A percentile compares a stretch with the other conserved stretches of the same genome.
Conservation (phyloP, 2,113 vertebrate genomes). For the Artemisiospiza belli region DNA sequence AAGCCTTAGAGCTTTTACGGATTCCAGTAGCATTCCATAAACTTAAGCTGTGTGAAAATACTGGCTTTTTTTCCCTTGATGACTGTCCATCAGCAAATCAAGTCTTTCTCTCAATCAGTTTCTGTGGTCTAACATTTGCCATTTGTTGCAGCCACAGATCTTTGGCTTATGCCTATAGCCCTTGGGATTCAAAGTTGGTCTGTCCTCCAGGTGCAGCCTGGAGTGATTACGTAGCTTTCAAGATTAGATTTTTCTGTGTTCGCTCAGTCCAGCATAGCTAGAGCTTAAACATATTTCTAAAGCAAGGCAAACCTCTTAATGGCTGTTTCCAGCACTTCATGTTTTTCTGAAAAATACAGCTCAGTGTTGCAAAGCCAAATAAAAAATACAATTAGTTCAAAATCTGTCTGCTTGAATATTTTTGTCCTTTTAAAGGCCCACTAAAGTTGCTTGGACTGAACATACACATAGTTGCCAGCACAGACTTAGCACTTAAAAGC, state of each 20-base stretch:
- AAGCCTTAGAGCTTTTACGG: not conserved
- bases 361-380: not conserved
- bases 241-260: not conserved
- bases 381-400: not conserved
- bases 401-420: not conserved
- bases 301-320: not conserved
- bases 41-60: not conserved
- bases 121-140: not conserved
- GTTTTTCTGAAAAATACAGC: not conserved
- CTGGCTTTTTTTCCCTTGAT: rapidly evolving
- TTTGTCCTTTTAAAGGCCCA: not conserved
- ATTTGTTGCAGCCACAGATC: not conserved
- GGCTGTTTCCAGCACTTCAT: not conserved
- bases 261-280: not conserved
- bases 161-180: not conserved
- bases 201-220: not conserved
- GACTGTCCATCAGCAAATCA: not conserved
- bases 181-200: not conserved
- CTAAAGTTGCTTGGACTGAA: not conserved
- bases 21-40: not conserved
- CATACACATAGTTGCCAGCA: not conserved
- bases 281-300: not conserved
- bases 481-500: not conserved
- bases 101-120: not conserved
- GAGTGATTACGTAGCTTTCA: not conserved